Evolutionary conservation across 2,888 invertebrate genomes (phyloP).

Genomic region (Chloroclystis v-ata): DNA sequence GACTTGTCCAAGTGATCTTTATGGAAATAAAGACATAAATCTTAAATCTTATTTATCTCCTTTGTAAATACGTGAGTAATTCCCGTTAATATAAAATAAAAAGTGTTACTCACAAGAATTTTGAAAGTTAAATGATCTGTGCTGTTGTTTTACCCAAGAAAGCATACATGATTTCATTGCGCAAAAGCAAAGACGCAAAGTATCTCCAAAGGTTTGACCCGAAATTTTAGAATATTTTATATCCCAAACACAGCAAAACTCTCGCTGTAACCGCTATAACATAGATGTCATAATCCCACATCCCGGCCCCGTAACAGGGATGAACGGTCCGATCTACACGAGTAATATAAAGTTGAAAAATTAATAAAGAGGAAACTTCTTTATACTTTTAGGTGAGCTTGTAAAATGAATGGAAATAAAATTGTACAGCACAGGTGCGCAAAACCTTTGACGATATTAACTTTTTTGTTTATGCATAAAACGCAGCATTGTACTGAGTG

Average conservation of each 20-base stretch:
- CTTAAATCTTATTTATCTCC: too few relatives aligned
- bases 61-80: too few relatives aligned
- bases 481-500: slow-evolving; percentile 44
- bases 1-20: too few relatives aligned
- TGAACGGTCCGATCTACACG: slow-evolving; percentile 63
- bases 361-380: slow-evolving; percentile 77
- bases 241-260: slow-evolving; percentile 11
- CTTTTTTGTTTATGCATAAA: slow-evolving; percentile 66
- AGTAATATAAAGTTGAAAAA: slow-evolving; percentile 78
- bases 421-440: slow-evolving; percentile 75
- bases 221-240: slow-evolving; percentile 5
- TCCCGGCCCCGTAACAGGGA: slow-evolving; percentile 46
- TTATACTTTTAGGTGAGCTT: slow-evolving; percentile 73
- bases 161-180: too few relatives aligned
- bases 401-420: slow-evolving; percentile 78
- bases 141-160: too few relatives aligned
- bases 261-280: slow-evolving; percentile 6
- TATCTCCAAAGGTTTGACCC: neutral
- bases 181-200: too few relatives aligned
- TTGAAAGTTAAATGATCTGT: too few relatives aligned
- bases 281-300: slow-evolving; percentile 27
- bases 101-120: too few relatives aligned
- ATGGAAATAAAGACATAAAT: too few relatives aligned
- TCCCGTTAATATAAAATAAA: too few relatives aligned
- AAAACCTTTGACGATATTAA: slow-evolving; percentile 75